A percentile compares a stretch with the other conserved stretches of the same genome.
Evolutionary conservation across 2,113 vertebrate genomes (phyloP).

Genomic region (Castor canadensis): DNA sequence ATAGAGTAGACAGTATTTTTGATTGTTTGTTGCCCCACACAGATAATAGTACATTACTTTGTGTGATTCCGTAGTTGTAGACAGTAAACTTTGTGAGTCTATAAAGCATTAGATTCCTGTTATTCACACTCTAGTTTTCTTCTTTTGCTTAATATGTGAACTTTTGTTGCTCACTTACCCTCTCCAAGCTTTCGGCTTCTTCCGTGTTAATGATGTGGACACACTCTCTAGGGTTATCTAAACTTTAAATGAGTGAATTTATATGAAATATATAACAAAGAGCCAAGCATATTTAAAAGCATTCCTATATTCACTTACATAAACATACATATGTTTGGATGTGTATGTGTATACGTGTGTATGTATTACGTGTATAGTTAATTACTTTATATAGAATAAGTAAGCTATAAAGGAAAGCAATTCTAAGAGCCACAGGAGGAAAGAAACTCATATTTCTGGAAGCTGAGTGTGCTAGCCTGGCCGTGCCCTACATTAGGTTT

Average conservation of each 20-base stretch:
- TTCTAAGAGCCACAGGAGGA: background rate
- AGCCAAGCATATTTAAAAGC: background rate
- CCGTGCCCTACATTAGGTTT: background rate
- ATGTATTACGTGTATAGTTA: background rate
- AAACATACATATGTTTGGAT: background rate
- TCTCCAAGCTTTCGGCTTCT: background rate
- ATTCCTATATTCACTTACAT: background rate
- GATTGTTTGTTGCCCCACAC: slow-evolving; percentile 28
- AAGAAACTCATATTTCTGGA: slow-evolving; percentile 10
- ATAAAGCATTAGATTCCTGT: background rate
- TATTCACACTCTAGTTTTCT: background rate
- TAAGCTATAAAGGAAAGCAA: background rate
- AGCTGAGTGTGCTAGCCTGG: background rate
- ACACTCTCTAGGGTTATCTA: background rate
- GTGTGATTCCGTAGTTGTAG: background rate
- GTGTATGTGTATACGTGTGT: background rate
- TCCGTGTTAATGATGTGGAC: background rate
- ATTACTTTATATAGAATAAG: background rate
- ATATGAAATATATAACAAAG: background rate
- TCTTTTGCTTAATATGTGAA: background rate
- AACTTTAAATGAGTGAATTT: background rate
- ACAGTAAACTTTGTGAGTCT: background rate
- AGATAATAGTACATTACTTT: background rate
- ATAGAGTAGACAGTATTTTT: background rate
- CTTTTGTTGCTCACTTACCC: background rate